phyloP scores from a whole-genome alignment of 2,888 invertebrate genomes.

The Aplocera efformata region DNA sequence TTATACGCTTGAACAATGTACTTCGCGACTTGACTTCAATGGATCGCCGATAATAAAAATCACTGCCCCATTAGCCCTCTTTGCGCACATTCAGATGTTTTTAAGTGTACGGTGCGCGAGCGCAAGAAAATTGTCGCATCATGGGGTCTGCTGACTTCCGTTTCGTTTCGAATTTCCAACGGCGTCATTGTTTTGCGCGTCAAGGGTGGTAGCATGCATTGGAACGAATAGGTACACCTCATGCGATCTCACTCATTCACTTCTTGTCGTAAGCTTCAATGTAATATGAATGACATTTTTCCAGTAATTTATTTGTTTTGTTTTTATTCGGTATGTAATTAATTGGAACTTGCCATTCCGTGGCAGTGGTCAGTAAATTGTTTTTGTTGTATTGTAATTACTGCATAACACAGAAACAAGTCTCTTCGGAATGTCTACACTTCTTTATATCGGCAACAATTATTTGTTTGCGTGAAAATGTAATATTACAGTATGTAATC shows the following conservation, averaged over 20 bases:
- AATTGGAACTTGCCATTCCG: conserved; percentile 4
- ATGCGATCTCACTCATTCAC: conserved; percentile 15
- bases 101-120: conserved; percentile 53
- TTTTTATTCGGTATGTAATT: background rate
- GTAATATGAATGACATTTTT: conserved; percentile 12
- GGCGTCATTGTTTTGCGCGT: conserved; percentile 58
- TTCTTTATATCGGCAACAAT: no score
- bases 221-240: conserved; percentile 16
- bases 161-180: conserved; percentile 67
- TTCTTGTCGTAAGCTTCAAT: conserved; percentile 8
- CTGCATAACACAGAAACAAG: background rate
- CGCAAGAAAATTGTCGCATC: conserved; percentile 73
- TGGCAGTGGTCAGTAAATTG: conserved; percentile 1
- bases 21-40: conserved; percentile 69
- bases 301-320: conserved; percentile 1
- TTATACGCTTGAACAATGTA: conserved; percentile 74
- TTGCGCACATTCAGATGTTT: conserved; percentile 38
- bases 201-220: conserved; percentile 53
- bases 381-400: conserved; percentile 9
- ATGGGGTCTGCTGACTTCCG: conserved; percentile 74
- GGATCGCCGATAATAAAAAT: conserved; percentile 61
- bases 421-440: background rate
- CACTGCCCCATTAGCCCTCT: conserved; percentile 61
- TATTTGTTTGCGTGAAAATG: no score
- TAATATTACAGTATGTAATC: no score